These are phyloP conservation scores for Seriola aureovittata DNA, from an alignment of 2,113 vertebrate genomes.

Conservation along the genomic window DNA sequence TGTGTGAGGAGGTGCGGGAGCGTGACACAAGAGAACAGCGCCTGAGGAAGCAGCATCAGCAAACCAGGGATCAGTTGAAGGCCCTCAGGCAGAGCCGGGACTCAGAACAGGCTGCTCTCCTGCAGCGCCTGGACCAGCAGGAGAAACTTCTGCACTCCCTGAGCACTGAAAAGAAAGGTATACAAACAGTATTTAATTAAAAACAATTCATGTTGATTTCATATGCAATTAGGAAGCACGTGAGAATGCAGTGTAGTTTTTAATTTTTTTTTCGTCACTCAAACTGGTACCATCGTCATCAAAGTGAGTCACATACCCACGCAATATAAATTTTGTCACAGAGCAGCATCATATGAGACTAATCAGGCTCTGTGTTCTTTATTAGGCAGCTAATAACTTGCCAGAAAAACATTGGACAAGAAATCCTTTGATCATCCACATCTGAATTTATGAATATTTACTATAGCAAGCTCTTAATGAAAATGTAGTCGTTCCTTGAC, in stretches of 20 bases:
- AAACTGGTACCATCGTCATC: neutral
- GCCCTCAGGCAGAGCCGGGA: constrained; percentile 85
- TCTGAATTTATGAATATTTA: neutral
- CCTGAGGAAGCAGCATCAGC: constrained; percentile 82
- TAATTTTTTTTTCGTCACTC: neutral
- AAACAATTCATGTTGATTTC: neutral
- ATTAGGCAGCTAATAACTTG: constrained; percentile 20
- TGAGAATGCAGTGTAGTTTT: neutral
- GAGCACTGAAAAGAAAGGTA: constrained; percentile 91
- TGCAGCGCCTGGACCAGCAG: constrained; percentile 89
- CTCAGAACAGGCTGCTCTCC: constrained; percentile 85
- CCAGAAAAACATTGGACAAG: neutral
- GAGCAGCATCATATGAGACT: constrained; percentile 5
- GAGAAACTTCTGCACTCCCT: constrained; percentile 89
- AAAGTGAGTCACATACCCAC: neutral
- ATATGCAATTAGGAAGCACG: neutral
- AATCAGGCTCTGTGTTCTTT: neutral
- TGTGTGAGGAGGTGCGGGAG: constrained; percentile 92
- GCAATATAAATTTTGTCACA: neutral
- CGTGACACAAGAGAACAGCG: constrained; percentile 85
- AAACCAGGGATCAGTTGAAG: constrained; percentile 88
- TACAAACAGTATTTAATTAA: neutral
- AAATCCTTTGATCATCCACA: neutral
- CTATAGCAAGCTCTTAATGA: neutral
- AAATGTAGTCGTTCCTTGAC: neutral